phyloP scores from a whole-genome alignment of 2,797 vertebrate genomes.

The Limnodromus scolopaceus region DNA sequence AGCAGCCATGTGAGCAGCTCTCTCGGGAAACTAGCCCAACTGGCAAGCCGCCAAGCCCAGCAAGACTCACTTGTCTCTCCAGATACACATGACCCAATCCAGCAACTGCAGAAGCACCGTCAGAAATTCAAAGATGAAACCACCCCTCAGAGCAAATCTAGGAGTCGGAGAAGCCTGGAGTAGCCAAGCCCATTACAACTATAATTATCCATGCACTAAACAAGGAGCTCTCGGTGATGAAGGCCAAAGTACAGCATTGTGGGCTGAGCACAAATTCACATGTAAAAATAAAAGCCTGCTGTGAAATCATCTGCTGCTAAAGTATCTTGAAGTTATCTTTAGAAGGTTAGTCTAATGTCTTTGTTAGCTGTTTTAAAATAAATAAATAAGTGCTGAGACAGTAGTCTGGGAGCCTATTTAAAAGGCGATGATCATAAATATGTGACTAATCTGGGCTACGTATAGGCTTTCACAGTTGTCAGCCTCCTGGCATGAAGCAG shows the following conservation, averaged over 20 bases:
- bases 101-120: conserved; percentile 39
- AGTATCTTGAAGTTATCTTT: conserved; percentile 60
- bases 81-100: not conserved
- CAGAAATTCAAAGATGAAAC: conserved; percentile 32
- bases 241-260: not conserved
- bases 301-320: conserved; percentile 50
- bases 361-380: conserved; percentile 55
- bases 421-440: conserved; percentile 12
- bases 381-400: conserved; percentile 54
- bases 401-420: conserved; percentile 46
- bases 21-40: not conserved
- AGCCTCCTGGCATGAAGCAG: not conserved
- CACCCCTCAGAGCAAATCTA: not conserved
- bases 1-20: not conserved
- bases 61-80: not conserved
- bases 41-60: not conserved
- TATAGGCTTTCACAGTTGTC: conserved; percentile 51
- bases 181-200: not conserved
- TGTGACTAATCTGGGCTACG: conserved; percentile 16
- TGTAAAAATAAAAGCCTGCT: conserved; percentile 60
- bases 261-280: conserved; percentile 13
- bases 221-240: not conserved
- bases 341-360: conserved; percentile 33
- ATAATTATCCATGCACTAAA: conserved; percentile 49
- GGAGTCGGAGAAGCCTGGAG: not conserved